Evolutionary conservation across 35 echinoderm and acorn worm species (phyloP), one percentile per base, ranked within the genome.

Genomic region (Ophioderma brevispina): DNA sequence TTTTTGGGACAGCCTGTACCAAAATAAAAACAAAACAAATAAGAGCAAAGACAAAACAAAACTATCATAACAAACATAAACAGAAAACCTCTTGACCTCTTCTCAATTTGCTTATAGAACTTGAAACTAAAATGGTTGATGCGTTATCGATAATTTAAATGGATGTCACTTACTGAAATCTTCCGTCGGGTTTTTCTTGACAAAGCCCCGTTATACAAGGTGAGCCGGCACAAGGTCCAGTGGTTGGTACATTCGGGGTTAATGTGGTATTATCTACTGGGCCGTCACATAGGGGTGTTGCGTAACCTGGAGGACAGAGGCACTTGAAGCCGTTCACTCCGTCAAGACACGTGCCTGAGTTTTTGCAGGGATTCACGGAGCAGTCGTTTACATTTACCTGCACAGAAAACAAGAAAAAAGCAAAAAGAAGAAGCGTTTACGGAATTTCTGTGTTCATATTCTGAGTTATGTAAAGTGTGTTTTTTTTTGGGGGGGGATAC

Each of bases 311-410:
- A 23, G 40, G 15, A 85, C 92, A 94, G 14, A 76, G 37, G 78
- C 92, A 95, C 23, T 55, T 92, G 42, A 92, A 95, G 21, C 37
- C 41, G 36, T 84, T 55, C 1, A 85, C 50, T 35, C 59, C 64
- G 64, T 95, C 86, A 15, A 84, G 18, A 83, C 94, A 95, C 0
- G 90, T 78, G 17, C 82, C 94, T 37, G 80, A 37, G 39, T 95
- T 95, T n/a, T 55, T 41, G 38, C 94, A 95, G 18, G 81, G 89
- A 23, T 39, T 23, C 19, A 55, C 50, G 14, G 33, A 30, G 43
- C 94, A 95, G 56, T 95, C 94, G 40, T 95, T 36, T 1, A 87
- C 79, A 18, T 96, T 59, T n/a, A 87, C 37, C 59, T 70, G 41
- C 5, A n/a, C n/a, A n/a, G n/a, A n/a, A n/a, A n/a, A n/a, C n/a